Evolutionary conservation across 2,888 invertebrate species (phyloP).

Genomic region (Bombyx huttoni): DNA sequence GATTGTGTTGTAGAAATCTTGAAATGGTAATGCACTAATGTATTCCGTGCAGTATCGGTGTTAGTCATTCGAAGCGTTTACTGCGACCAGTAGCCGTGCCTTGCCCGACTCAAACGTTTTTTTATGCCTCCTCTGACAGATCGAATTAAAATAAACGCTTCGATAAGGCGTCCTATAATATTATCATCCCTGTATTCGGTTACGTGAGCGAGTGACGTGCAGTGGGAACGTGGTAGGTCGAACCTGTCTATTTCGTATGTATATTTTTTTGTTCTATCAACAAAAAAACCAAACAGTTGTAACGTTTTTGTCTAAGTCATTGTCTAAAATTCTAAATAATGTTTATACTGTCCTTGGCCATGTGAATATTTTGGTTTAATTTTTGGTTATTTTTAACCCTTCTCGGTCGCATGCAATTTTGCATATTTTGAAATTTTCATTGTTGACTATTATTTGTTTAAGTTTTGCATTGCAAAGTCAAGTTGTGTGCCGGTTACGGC

Average conservation of each 20-base stretch:
- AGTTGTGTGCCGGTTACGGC: neutral
- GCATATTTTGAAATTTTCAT: too few species aligned
- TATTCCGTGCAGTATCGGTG: conserved; percentile 13
- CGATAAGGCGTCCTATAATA: conserved; percentile 64
- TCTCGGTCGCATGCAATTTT: too few species aligned
- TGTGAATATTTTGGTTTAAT: conserved; percentile 5
- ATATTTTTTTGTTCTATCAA: conserved; percentile 10
- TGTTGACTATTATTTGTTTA: too few species aligned
- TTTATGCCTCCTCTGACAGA: conserved; percentile 66
- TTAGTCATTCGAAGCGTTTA: conserved; percentile 34
- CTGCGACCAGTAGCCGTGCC: conserved; percentile 51
- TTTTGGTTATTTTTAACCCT: too few species aligned
- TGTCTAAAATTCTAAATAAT: neutral
- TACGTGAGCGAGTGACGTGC: conserved; percentile 59
- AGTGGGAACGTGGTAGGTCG: conserved; percentile 65
- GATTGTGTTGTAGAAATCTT: too few species aligned
- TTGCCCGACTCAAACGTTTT: conserved; percentile 39
- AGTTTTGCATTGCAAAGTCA: conserved; percentile 16
- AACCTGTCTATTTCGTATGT: conserved; percentile 28
- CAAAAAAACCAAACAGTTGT: neutral
- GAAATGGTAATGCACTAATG: neutral
- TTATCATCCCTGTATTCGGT: conserved; percentile 65
- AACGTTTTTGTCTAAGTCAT: neutral
- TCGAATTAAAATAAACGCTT: conserved; percentile 72
- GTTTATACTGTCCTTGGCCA: too few species aligned